These are phyloP conservation scores for Urocitellus parryii DNA, from an alignment of 2,113 vertebrate genomes.

Conservation along the genomic window DNA sequence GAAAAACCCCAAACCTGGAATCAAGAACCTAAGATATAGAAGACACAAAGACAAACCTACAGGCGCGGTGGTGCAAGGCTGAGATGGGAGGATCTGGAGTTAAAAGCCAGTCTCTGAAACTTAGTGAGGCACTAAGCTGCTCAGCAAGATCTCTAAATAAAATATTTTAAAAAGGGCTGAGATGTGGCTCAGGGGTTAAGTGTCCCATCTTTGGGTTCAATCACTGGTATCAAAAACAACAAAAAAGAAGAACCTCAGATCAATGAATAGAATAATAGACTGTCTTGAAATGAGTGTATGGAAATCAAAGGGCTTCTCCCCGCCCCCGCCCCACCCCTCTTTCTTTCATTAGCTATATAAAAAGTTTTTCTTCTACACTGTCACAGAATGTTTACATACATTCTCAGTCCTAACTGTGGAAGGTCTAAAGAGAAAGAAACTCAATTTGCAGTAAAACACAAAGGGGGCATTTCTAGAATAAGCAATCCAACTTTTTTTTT, in stretches of 20 bases:
- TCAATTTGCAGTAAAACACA: slow-evolving; percentile 97
- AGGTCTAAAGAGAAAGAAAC: slow-evolving; percentile 87
- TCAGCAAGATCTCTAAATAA: too few relatives aligned
- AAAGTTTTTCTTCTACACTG: slow-evolving; percentile 86
- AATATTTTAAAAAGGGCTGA: too few relatives aligned
- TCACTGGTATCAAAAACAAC: too few relatives aligned
- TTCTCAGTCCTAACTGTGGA: slow-evolving; percentile 89
- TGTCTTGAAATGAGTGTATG: slow-evolving; percentile 96
- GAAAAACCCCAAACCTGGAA: slow-evolving; percentile 91
- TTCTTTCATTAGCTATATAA: slow-evolving; percentile 85
- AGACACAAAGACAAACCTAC: too few relatives aligned
- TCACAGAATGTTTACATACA: slow-evolving; percentile 88
- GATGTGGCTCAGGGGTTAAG: too few relatives aligned
- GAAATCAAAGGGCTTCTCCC: slow-evolving; percentile 84
- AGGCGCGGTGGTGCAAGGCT: too few relatives aligned
- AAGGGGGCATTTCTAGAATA: slow-evolving; percentile 94
- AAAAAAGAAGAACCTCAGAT: slow-evolving; percentile 86
- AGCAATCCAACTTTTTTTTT: slow-evolving; percentile 97
- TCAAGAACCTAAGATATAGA: slow-evolving; percentile 84
- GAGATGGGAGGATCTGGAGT: too few relatives aligned
- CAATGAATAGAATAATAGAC: slow-evolving; percentile 98
- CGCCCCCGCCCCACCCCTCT: not conserved
- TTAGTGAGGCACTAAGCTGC: too few relatives aligned
- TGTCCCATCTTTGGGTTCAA: too few relatives aligned
- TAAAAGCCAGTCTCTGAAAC: too few relatives aligned